Evolutionary conservation across 2,797 vertebrate species (phyloP), one percentile per base, ranked within the genome.

Genomic region (Silurus lanzhouensis): DNA sequence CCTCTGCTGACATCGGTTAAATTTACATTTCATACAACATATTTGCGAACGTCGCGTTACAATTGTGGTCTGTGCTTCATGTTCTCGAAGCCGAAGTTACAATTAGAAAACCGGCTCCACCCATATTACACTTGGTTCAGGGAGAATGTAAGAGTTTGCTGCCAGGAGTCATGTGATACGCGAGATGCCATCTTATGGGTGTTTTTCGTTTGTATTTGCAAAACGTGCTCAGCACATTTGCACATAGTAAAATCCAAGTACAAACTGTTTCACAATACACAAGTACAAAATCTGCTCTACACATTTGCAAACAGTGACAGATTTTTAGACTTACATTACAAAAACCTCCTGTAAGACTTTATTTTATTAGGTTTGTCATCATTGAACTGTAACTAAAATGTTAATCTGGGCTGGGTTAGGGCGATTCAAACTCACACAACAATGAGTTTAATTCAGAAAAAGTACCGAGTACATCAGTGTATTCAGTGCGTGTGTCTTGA

Each of bases 201-300:
- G 61, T 68, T 81, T 61, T 81, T 81, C 79, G 79, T 81, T 81
- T 81, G 17, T 81, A 81, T 81, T 81, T 81, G 79, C 79, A 81
- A 81, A 81, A 81, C 79, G 79, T 81, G 63, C 64, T 67, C 79
- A 13, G 22, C 46, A 7, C 79, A 81, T 81, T 81, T 81, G 79
- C 79, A 81, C 55, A 68, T 67, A 81, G 63, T 55, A 67, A 81
- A 81, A 81, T 81, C 48, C 64, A 55, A 81, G 46, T 22, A 25
- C 79, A 81, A 67, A 81, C 44, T 81, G 79, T 81, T 81, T 66
- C 64, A 67, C 79, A 66, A 67, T 55, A 81, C 79, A 81, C 79
- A 81, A 68, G 63, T 55, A 66, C 5, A 81, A 81, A 67, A 81
- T 81, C 63, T 67, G 48, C 79, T 55, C 64, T 19, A 68, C 48